phyloP scores from a whole-genome alignment of 2,113 vertebrate species.

The Antechinus stuartii region DNA sequence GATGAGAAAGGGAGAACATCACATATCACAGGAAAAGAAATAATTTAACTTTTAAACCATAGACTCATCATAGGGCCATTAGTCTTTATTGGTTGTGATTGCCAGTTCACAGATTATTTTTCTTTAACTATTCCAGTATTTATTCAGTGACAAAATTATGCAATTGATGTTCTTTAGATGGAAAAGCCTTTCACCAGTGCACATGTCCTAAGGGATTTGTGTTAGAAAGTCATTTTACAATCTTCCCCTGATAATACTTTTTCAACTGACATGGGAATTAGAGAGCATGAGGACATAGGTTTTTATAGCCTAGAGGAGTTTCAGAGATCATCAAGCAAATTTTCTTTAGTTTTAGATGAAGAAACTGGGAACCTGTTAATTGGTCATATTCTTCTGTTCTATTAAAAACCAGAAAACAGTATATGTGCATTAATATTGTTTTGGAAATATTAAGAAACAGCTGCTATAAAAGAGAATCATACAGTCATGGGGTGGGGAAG shows the following conservation, averaged over 20 bases:
- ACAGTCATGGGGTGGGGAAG: not conserved
- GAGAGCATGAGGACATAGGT: not conserved
- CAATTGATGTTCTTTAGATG: not conserved
- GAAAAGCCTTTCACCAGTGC: not conserved
- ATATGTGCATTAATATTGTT: not conserved
- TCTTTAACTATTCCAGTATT: not conserved
- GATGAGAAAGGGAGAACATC: constrained; percentile 18
- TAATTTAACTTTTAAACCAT: constrained; percentile 24
- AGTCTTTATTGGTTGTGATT: not conserved
- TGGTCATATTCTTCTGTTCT: not conserved
- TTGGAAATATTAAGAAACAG: not conserved
- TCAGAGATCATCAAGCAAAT: not conserved
- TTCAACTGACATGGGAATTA: not conserved
- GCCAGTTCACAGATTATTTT: constrained; percentile 18
- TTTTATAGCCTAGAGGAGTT: not conserved
- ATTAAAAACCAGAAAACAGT: not conserved
- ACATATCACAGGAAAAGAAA: constrained; percentile 9
- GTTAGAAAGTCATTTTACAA: not conserved
- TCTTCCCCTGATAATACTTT: not conserved
- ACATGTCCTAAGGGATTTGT: not conserved
- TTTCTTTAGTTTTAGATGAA: no score
- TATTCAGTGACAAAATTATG: not conserved
- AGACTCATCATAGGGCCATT: not conserved
- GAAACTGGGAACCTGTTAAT: no score
- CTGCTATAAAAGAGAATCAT: not conserved